These are phyloP conservation scores for Aphelinus atriplicis DNA, from an alignment of 1,140 invertebrate species.

Conservation along the genomic window DNA sequence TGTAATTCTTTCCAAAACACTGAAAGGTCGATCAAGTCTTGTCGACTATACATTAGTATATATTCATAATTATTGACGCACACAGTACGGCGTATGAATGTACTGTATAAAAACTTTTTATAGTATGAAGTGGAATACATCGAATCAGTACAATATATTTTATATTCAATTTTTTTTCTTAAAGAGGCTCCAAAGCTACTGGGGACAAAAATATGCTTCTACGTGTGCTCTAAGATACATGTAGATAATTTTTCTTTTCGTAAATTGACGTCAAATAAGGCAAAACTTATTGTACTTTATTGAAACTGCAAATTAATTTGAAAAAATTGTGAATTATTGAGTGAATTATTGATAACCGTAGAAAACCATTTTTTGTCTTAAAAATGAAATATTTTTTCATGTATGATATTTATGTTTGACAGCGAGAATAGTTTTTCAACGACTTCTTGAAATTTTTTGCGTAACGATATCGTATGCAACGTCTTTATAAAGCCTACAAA, in stretches of 20 bases:
- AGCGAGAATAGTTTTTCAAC: too few relatives aligned
- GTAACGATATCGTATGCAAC: not conserved
- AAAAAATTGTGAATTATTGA: too few relatives aligned
- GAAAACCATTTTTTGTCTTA: not conserved
- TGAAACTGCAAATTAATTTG: too few relatives aligned
- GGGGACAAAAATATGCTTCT: too few relatives aligned
- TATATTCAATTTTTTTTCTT: not conserved
- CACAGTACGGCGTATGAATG: not conserved
- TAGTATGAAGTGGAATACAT: conserved; percentile 23
- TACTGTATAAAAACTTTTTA: conserved; percentile 42
- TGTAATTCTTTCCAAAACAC: not conserved
- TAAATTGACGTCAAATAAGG: too few relatives aligned
- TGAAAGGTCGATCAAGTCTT: not conserved
- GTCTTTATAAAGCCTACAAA: conserved; percentile 10
- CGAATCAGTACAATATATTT: conserved; percentile 2
- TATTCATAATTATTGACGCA: not conserved
- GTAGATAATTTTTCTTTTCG: too few relatives aligned
- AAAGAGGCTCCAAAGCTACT: conserved; percentile 32
- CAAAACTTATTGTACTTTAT: too few relatives aligned
- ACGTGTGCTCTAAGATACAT: too few relatives aligned
- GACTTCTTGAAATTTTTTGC: too few relatives aligned
- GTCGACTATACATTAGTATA: conserved; percentile 6
- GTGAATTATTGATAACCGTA: too few relatives aligned
- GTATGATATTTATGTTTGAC: too few relatives aligned
- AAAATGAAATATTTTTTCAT: not conserved